Percentiles rank a stretch among this genome's conserved stretches.
Evolutionary conservation across 2,113 vertebrate genomes (phyloP).

Genomic region (Dicrurus megarhynchus): DNA sequence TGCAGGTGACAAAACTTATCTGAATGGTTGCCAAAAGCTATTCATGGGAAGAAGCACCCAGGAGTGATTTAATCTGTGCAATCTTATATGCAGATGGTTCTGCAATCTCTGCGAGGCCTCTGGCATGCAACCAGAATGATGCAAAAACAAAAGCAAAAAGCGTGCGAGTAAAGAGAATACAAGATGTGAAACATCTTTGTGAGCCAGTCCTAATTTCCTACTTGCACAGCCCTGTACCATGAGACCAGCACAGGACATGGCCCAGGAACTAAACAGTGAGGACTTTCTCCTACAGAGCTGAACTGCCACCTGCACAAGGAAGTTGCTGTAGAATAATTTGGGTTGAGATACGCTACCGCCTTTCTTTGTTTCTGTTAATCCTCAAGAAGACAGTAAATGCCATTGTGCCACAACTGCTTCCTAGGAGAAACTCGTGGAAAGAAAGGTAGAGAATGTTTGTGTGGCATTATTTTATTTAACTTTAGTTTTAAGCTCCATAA

Average conservation of each 20-base stretch:
- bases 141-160: neutral
- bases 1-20: neutral
- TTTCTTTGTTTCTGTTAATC: neutral
- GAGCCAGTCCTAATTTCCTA: neutral
- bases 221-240: neutral
- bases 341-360: neutral
- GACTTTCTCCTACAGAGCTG: neutral
- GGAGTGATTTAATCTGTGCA: conserved; percentile 3
- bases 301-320: neutral
- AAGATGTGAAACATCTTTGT: neutral
- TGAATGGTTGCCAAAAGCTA: conserved; percentile 2
- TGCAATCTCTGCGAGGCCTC: neutral
- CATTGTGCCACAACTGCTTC: neutral
- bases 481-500: neutral
- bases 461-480: neutral
- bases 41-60: neutral
- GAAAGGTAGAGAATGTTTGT: neutral
- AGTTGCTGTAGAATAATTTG: neutral
- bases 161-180: neutral
- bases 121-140: neutral
- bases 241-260: neutral
- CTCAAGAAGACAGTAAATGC: neutral
- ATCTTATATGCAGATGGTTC: neutral
- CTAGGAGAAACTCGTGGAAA: neutral
- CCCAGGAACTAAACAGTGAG: neutral